These are phyloP conservation scores for Aplodontia rufa DNA, from an alignment of 2,113 vertebrate genomes.

Conservation along the genomic window DNA sequence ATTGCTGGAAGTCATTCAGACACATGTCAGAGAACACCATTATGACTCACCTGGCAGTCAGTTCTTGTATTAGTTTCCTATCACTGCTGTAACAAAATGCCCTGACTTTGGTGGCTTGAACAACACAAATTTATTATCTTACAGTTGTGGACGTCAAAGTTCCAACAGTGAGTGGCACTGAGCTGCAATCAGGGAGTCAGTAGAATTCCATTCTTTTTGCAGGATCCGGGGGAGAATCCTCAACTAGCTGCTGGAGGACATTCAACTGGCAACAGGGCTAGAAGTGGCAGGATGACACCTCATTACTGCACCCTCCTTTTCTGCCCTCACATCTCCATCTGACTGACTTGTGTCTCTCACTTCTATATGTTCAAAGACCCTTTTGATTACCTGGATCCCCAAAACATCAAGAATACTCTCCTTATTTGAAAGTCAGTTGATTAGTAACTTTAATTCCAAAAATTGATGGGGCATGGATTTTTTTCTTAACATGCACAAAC, in stretches of 20 bases:
- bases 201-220: not conserved
- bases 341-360: not conserved
- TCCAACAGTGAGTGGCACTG: not conserved
- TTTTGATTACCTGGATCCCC: not conserved
- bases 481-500: not conserved
- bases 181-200: not conserved
- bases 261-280: too few relatives aligned
- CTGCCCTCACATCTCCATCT: not conserved
- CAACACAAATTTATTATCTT: not conserved
- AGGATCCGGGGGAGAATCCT: not conserved
- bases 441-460: not conserved
- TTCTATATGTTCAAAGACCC: not conserved
- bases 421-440: not conserved
- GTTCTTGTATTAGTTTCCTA: not conserved
- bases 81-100: not conserved
- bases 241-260: too few relatives aligned
- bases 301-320: not conserved
- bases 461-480: too few relatives aligned
- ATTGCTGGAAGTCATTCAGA: not conserved
- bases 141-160: not conserved
- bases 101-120: not conserved
- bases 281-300: not conserved
- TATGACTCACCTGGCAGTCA: too few relatives aligned
- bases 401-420: not conserved
- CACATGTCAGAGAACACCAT: not conserved